Evolutionary conservation across 2,113 vertebrate genomes (phyloP), one percentile per base, ranked within the genome.

Genomic region (Poecilia latipinna): DNA sequence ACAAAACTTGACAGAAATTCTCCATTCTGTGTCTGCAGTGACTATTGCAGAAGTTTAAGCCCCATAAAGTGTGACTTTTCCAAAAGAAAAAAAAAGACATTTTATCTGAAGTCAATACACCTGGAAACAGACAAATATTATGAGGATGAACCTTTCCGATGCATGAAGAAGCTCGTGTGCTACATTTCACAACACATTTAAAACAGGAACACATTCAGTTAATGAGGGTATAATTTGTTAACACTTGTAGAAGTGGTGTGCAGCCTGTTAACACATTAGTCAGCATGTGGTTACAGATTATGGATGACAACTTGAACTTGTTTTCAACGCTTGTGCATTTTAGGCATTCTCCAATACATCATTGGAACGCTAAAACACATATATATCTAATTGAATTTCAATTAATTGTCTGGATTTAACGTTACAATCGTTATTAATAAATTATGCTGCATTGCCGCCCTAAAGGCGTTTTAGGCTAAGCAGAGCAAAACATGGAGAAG

Each of bases 401-500:
- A 57, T 57, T 3, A 3, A 8, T 3, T 57, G 51, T 24, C 51
- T n/a, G 19, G 2, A 24, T 24, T 57, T 57, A 57, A 57, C 3
- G 51, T n/a, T 57, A 57, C 24, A n/a, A 24, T 10, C 51, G n/a
- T n/a, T 10, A 10, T 57, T 7, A 57, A 10, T 57, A n/a, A 57
- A 57, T 8, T 2, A 57, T n/a, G 51, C 8, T n/a, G 24, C 22
- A 57, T 57, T 57, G 7, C 51, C n/a, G 7, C 8, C 51, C 51
- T 24, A 33, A 65, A 17, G 15, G 10, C 10, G 11, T 13, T 72
- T 24, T 39, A 61, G 39, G 70, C 1, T 57, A 57, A 62, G 79
- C 37, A 51, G 70, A 72, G 4, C 64, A 73, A 77, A 66, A 10
- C 77, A 88, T 85, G 87, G n/a, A n/a, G n/a, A 82, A 75, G 57